These are phyloP conservation scores for Phthorimaea operculella DNA, from an alignment of 1,140 invertebrate species.

Conservation along the genomic window DNA sequence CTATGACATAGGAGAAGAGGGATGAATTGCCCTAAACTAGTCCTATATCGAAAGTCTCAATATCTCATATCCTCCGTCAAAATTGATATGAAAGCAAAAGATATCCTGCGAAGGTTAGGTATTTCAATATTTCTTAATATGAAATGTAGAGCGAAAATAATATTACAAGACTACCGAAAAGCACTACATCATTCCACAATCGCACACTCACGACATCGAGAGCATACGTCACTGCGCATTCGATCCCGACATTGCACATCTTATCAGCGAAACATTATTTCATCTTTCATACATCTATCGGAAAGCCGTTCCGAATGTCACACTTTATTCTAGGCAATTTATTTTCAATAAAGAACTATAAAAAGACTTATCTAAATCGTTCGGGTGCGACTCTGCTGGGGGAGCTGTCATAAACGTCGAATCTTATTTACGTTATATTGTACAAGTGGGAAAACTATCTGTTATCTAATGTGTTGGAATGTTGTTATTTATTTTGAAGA, in stretches of 20 bases:
- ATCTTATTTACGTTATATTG: slow-evolving; percentile 54
- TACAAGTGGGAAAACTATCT: slow-evolving; percentile 37
- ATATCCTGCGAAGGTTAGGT: no score
- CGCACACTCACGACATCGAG: slow-evolving; percentile 41
- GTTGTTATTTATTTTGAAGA: no score
- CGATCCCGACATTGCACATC: slow-evolving; percentile 38
- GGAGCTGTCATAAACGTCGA: slow-evolving; percentile 58
- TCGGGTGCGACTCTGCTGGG: slow-evolving; percentile 39
- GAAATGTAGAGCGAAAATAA: neutral
- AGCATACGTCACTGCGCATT: slow-evolving; percentile 1
- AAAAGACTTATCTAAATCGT: slow-evolving; percentile 67
- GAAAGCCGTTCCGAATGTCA: slow-evolving; percentile 62
- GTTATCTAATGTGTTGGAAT: neutral
- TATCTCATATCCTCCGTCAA: no score
- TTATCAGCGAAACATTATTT: slow-evolving; percentile 62
- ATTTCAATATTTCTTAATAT: no score
- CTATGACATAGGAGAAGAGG: no score
- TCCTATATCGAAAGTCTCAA: no score
- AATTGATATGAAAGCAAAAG: no score
- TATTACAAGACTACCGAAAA: slow-evolving; percentile 11
- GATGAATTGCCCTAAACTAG: no score
- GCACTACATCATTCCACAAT: slow-evolving; percentile 14
- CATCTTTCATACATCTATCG: slow-evolving; percentile 67
- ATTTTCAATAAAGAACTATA: slow-evolving; percentile 69
- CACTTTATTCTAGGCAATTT: slow-evolving; percentile 68